Evolutionary conservation across 1,140 invertebrate genomes (phyloP), one percentile per base, ranked within the genome.

Genomic region (Eriosoma lanigerum): DNA sequence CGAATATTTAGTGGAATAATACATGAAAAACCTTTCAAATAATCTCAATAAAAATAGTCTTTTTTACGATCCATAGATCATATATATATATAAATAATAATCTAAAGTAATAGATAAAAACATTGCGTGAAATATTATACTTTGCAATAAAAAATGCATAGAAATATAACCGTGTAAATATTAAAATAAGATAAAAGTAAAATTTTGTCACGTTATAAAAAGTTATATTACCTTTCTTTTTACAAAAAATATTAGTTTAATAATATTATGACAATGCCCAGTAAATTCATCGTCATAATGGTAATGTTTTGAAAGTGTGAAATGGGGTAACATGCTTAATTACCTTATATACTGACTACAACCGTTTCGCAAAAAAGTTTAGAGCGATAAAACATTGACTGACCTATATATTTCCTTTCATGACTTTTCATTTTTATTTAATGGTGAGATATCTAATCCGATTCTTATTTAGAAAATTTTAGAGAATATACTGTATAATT

Each of bases 131-230:
- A 38, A 38, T n/a, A 54, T 15, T 54, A 15, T 48, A 54, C n/a
- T n/a, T 5, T 15, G 8, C 21, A 66, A 50, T 50, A 50, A 70
- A 70, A 70, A 26, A 15, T 48, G 50, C 21, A 19, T 19, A 9
- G 15, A 70, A 26, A 8, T 70, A 3, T 70, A 50, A 26, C 13
- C 21, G 1, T 50, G 46, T 70, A 26, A 50, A 70, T 50, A 70
- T 70, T 70, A 70, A 70, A 70, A 26, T 19, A 26, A 70, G 66
- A 70, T 70, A 70, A 70, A 68, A 70, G 46, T 26, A 10, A 70
- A 26, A 70, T 50, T 70, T 70, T 19, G 38, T 70, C 66, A 70
- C 44, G 38, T 46, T 24, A 70, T 50, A 50, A 50, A 70, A 50
- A 50, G 15, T 50, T 70, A 50, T 70, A 46, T 50, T 70, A 50